phyloP scores from a whole-genome alignment of 1,140 invertebrate genomes.

The Drosophila oshimai region DNA sequence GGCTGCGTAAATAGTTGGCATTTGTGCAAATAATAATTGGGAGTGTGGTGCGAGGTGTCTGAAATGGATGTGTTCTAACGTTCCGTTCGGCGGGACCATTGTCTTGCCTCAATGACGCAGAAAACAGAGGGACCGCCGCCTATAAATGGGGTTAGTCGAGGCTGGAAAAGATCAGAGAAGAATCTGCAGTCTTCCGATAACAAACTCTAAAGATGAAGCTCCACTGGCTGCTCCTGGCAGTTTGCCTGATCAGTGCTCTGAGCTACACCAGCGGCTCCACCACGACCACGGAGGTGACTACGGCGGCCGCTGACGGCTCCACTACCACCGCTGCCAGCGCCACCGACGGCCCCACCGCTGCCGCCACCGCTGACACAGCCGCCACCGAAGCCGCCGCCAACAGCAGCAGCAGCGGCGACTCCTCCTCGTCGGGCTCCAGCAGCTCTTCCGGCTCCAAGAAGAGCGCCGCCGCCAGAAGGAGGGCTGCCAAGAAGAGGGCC shows the following conservation, averaged over 20 bases:
- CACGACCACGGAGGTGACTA: not conserved
- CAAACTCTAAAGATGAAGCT: slow-evolving; percentile 9
- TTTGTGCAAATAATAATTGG: slow-evolving; percentile 6
- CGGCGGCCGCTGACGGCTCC: not conserved
- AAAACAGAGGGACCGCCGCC: slow-evolving; percentile 4
- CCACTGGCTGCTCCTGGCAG: slow-evolving; percentile 20
- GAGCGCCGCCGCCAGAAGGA: not conserved
- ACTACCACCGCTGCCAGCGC: not conserved
- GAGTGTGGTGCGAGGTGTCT: not conserved
- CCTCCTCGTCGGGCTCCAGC: not conserved
- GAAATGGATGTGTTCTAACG: not conserved
- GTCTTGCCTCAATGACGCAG: slow-evolving; percentile 23
- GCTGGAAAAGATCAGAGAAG: slow-evolving; percentile 1
- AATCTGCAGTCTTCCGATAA: not conserved
- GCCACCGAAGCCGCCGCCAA: not conserved
- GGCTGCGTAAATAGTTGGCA: slow-evolving; percentile 2
- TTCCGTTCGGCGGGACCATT: not conserved
- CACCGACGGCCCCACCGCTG: not conserved
- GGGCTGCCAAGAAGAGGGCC: not conserved
- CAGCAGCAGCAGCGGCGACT: not conserved
- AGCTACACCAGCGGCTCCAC: not conserved
- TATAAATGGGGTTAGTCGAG: slow-evolving; percentile 15
- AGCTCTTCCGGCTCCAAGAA: not conserved
- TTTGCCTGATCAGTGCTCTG: slow-evolving; percentile 10
- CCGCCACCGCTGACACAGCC: not conserved